These are phyloP conservation scores for Oeneis ivallda DNA, from an alignment of 2,888 invertebrate genomes.

Conservation along the genomic window DNA sequence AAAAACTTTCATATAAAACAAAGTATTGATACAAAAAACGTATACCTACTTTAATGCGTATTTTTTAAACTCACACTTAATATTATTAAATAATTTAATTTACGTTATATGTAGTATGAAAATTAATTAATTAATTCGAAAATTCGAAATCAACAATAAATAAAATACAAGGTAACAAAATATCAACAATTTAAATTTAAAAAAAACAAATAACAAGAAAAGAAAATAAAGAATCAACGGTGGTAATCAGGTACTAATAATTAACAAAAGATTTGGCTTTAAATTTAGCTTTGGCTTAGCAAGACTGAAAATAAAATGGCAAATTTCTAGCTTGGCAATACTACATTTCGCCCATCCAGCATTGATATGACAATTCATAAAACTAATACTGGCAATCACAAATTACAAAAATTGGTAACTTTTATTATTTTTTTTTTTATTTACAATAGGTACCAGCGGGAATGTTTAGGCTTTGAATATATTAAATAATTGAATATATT, in stretches of 20 bases:
- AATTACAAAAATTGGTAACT: constrained; percentile 1
- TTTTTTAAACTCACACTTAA: constrained; percentile 10
- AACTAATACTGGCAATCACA: not conserved
- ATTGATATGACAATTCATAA: not conserved
- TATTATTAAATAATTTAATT: not conserved
- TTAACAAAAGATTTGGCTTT: constrained; percentile 21
- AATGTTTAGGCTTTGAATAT: not conserved
- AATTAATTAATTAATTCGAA: constrained; percentile 13
- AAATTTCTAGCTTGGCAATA: not conserved
- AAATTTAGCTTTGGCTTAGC: constrained; percentile 26
- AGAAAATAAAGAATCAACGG: constrained; percentile 24
- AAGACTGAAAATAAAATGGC: constrained; percentile 16
- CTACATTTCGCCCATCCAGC: not conserved
- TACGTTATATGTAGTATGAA: not conserved
- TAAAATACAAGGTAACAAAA: constrained; percentile 11
- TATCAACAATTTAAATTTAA: not conserved
- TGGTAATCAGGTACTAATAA: constrained; percentile 34
- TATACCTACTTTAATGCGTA: not conserved
- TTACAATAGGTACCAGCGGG: not conserved
- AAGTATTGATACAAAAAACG: not conserved
- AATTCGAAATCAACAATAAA: constrained; percentile 12
- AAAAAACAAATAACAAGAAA: constrained; percentile 22
- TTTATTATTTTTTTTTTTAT: not conserved
- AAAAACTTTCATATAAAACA: not conserved
- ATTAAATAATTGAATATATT: no score